These are phyloP conservation scores for Beris chalybata DNA, from an alignment of 2,888 invertebrate genomes.

Conservation along the genomic window DNA sequence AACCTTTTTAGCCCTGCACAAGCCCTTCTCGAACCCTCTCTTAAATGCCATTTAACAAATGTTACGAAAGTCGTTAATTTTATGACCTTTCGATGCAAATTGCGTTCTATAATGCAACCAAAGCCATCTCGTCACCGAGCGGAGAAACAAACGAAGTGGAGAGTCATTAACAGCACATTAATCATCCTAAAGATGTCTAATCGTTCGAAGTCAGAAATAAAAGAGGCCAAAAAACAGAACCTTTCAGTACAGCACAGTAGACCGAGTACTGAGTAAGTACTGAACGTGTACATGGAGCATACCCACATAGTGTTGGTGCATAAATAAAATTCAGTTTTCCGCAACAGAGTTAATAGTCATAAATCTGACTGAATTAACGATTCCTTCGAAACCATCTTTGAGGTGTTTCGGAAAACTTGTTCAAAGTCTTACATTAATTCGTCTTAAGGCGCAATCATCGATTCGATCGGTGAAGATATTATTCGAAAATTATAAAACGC, in stretches of 20 bases:
- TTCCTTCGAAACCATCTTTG: not conserved
- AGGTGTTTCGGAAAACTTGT: not conserved
- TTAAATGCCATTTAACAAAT: constrained; percentile 36
- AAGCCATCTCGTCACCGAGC: constrained; percentile 6
- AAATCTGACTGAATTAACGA: not conserved
- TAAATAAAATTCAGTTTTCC: not conserved
- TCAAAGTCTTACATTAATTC: not conserved
- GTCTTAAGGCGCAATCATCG: not conserved
- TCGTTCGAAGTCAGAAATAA: constrained; percentile 11
- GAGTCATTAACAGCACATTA: constrained; percentile 38
- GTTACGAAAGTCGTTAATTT: constrained; percentile 38
- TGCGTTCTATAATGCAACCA: constrained; percentile 29
- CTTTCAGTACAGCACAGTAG: not conserved
- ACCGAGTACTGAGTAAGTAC: not conserved
- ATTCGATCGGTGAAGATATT: constrained; percentile 15
- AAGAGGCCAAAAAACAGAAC: constrained; percentile 8
- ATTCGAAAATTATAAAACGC: constrained; percentile 8
- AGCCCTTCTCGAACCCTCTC: constrained; percentile 32
- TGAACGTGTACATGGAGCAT: not conserved
- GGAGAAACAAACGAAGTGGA: constrained; percentile 34
- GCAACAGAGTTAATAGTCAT: not conserved
- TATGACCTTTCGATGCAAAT: constrained; percentile 39
- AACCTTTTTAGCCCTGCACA: constrained; percentile 21
- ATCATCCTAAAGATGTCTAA: constrained; percentile 33
- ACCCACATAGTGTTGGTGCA: not conserved